A percentile compares a stretch with the other conserved stretches of the same genome.
Evolutionary conservation across 2,113 vertebrate species (phyloP).

Genomic region (Jacana jacana): DNA sequence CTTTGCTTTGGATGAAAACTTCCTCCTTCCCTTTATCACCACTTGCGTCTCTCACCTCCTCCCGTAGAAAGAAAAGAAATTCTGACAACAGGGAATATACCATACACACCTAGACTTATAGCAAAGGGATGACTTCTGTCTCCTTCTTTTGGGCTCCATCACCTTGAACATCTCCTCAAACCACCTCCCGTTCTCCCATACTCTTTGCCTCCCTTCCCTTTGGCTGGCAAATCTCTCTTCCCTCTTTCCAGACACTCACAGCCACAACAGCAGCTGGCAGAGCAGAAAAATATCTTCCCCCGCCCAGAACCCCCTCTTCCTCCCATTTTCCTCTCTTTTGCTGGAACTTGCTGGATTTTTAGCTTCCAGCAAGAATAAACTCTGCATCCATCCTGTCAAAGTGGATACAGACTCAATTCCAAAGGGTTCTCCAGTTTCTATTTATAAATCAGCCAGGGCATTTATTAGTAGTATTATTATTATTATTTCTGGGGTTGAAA

Average conservation of each 20-base stretch:
- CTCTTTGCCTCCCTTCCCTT: not conserved
- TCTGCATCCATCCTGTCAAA: not conserved
- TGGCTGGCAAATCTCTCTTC: not conserved
- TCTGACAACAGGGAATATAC: accelerated
- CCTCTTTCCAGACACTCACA: not conserved
- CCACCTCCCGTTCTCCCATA: not conserved
- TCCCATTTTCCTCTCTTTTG: not conserved
- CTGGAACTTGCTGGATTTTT: not conserved
- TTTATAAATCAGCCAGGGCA: not conserved
- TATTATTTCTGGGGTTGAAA: not conserved
- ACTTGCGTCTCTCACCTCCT: not conserved
- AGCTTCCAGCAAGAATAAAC: not conserved
- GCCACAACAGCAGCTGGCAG: accelerated
- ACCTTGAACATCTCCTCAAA: not conserved
- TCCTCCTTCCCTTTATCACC: not conserved
- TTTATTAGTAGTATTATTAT: not conserved
- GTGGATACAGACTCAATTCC: not conserved
- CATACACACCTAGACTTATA: accelerated
- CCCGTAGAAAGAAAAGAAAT: not conserved
- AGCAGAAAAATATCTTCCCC: not conserved
- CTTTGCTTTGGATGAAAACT: not conserved
- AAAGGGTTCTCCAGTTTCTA: constrained; percentile 10
- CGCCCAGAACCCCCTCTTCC: not conserved
- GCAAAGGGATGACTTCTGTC: not conserved
- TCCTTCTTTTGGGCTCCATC: not conserved